Evolutionary conservation across 2,888 invertebrate species (phyloP), one percentile per base, ranked within the genome.

Genomic region (Cantharis nigra): DNA sequence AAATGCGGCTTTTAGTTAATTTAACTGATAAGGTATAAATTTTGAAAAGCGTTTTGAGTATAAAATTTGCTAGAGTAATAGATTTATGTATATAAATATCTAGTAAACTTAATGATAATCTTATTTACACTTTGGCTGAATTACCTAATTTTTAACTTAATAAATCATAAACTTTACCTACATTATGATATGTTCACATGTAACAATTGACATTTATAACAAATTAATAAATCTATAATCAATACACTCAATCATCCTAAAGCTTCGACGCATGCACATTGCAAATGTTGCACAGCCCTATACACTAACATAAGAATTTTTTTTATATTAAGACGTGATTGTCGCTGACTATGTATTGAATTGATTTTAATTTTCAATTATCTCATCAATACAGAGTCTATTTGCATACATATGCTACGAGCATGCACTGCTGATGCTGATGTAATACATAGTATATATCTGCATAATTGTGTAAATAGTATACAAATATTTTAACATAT

Each of bases 321-420:
- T 78, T 80, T 80, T 83, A 82, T 71, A 74, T 71, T 77, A 74
- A 67, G 75, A 83, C 85, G 86, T 87, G 88, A 87, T 87, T 88
- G 88, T 88, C 88, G 79, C 82, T 86, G 87, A 87, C 87, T 85
- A 84, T 85, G 86, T 87, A 87, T 86, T 86, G 87, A 86, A 23
- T 67, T n/a, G 65, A 67, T 23, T 10, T 67, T 67, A 67, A 67
- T 67, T 67, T 67, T 67, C 11, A 67, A 67, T 67, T 23, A 67
- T 67, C 65, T 9, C 77, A 84, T 86, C 86, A 84, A 86, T 87
- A 87, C 86, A 85, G 82, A 85, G 87, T 87, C 87, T 85, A 85
- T 49, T 85, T 82, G 82, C 81, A 82, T 80, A 82, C 85, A 84
- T 81, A 85, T 84, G 83, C 83, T 81, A 84, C 84, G 84, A 80